A percentile compares a stretch with the other conserved stretches of the same genome.
phyloP scores from a whole-genome alignment of 2,113 vertebrate species.

The Isurus oxyrinchus region DNA sequence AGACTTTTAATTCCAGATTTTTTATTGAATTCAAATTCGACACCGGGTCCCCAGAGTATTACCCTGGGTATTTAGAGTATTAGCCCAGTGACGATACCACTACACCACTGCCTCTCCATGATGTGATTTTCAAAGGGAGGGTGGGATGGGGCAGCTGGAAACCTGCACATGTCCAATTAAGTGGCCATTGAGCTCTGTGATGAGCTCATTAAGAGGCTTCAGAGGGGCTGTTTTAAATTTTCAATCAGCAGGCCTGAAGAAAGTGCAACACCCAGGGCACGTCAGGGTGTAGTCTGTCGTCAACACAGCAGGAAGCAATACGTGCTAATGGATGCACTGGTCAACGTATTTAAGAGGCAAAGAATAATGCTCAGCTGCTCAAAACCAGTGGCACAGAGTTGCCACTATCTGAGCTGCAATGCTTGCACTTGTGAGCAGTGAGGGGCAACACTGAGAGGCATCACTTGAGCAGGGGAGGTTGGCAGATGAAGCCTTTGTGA shows the following conservation, averaged over 20 bases:
- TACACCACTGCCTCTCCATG: background rate
- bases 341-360: background rate
- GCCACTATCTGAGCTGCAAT: too few relatives aligned
- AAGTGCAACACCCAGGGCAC: too few relatives aligned
- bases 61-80: too few relatives aligned
- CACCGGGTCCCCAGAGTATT: too few relatives aligned
- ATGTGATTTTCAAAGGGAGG: background rate
- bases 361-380: background rate
- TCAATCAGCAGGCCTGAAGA: background rate
- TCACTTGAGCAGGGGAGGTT: background rate
- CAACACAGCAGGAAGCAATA: background rate
- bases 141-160: background rate
- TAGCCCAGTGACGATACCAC: too few relatives aligned
- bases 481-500: background rate
- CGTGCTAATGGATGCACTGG: background rate
- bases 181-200: background rate
- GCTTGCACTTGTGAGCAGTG: too few relatives aligned
- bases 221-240: background rate
- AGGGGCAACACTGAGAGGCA: background rate
- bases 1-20: too few relatives aligned
- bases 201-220: background rate
- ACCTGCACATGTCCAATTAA: background rate
- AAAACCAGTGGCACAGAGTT: background rate
- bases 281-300: too few relatives aligned
- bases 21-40: too few relatives aligned